Evolutionary conservation across 2,888 invertebrate species (phyloP).

Genomic region (Notocelia uddmanniana): DNA sequence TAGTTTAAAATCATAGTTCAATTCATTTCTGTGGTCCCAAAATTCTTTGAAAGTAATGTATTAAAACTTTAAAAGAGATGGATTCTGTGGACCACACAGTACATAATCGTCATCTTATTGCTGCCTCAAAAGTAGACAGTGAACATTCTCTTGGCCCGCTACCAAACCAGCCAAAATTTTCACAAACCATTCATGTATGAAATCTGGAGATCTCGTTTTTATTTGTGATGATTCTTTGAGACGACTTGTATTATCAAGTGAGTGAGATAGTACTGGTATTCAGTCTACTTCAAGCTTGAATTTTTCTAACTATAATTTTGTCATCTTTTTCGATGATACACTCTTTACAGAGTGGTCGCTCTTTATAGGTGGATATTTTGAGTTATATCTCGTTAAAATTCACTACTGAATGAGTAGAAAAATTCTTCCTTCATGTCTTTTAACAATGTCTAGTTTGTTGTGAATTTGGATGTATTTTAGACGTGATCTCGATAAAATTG

Average conservation of each 20-base stretch:
- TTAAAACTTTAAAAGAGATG: conserved; percentile 15
- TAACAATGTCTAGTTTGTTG: background rate
- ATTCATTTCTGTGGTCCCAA: conserved; percentile 58
- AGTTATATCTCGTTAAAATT: too few relatives aligned
- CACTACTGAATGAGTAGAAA: too few relatives aligned
- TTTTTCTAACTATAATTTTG: background rate
- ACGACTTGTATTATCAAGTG: background rate
- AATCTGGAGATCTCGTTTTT: background rate
- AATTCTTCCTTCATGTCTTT: background rate
- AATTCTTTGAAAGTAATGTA: conserved; percentile 36
- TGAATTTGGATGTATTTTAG: background rate
- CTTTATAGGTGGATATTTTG: too few relatives aligned
- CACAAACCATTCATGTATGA: conserved; percentile 35
- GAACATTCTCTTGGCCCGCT: conserved; percentile 48
- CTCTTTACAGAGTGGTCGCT: too few relatives aligned
- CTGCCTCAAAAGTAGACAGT: background rate
- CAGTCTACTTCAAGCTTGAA: background rate
- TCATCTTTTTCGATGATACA: too few relatives aligned
- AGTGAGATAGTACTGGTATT: conserved; percentile 19
- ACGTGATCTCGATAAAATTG: conserved; percentile 7
- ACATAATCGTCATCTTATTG: background rate
- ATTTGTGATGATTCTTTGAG: background rate
- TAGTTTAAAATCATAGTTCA: conserved; percentile 42
- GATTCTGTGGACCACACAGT: conserved; percentile 32
- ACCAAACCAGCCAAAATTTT: conserved; percentile 74